Conservation (phyloP, 2,797 vertebrate genomes). For the Acomys russatus region DNA sequence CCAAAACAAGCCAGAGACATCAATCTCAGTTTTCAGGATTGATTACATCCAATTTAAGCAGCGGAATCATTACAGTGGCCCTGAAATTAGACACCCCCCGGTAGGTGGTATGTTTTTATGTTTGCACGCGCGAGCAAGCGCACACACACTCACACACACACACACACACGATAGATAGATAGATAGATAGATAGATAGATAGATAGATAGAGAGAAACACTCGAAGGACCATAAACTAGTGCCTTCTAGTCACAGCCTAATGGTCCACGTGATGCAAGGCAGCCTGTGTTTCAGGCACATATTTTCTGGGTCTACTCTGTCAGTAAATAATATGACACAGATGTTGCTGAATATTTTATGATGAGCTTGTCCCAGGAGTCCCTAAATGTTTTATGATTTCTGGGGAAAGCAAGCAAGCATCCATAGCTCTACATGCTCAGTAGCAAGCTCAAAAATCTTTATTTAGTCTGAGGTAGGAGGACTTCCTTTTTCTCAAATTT, state of each 20-base stretch:
- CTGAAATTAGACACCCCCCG: background rate
- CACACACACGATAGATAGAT: background rate
- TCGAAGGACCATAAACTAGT: background rate
- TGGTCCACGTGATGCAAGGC: background rate
- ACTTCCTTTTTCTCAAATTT: background rate
- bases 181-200: no score
- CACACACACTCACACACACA: background rate
- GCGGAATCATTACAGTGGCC: background rate
- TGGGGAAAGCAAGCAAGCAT: constrained; percentile 55
- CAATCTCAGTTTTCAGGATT: constrained; percentile 37
- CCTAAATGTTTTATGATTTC: constrained; percentile 84
- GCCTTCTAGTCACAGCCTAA: background rate
- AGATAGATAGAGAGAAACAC: no score
- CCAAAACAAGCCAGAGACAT: background rate
- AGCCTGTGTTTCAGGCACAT: background rate
- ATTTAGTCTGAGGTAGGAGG: background rate
- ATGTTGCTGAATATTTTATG: constrained; percentile 84
- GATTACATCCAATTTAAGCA: background rate
- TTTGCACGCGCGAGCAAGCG: no score
- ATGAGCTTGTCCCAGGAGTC: constrained; percentile 74
- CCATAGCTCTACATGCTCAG: constrained; percentile 16
- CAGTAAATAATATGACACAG: constrained; percentile 81
- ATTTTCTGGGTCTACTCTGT: constrained; percentile 69
- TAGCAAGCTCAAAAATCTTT: constrained; percentile 27
- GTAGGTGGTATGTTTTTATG: background rate